Evolutionary conservation across 2,888 invertebrate genomes (phyloP), one percentile per base, ranked within the genome.

Genomic region (Idaea dimidiata): DNA sequence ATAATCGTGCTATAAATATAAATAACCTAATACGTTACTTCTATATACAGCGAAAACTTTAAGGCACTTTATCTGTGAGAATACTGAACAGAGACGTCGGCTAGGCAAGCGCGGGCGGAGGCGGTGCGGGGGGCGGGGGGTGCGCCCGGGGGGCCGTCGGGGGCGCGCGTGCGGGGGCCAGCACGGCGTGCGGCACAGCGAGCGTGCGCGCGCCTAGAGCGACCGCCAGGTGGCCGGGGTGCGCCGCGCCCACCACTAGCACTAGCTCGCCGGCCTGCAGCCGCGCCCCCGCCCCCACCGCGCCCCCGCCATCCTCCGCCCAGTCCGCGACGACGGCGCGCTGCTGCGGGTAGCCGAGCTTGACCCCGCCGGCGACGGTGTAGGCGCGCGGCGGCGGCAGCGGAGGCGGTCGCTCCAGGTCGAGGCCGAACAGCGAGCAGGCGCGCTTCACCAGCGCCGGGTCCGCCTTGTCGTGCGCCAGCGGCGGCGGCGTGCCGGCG

Each of bases 291-390:
- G 60, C 80, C 86, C 67, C 83, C 90, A 69, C 92, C 93, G 61
- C n/a, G n/a, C n/a, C n/a, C n/a, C 83, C 85, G 60, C 80, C 86
- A 67, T 84, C 90, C 69, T 92, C 93, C 72, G 96, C 95, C 93
- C 96, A 98, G 74, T 96, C 96, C 94, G 96, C 96, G 89, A 97
- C 97, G 96, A 98, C 97, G 64, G 97, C 93, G 81, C 98, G 95
- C 73, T 96, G 96, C 91, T 98, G 98, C 69, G 98, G 98, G 93
- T 98, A 98, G 75, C 97, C 96, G 72, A 98, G 93, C 91, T 98
- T 98, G 64, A 97, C 96, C 85, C 97, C 97, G 75, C 97, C 97
- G 32, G 96, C 94, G 65, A 98, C 97, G 6, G 97, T 98, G 90
- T 99, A 98, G 1, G 97, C 95, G 74, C 98, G 94, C 77, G 97